Percentiles rank a stretch among this genome's conserved stretches.
phyloP scores from a whole-genome alignment of 2,888 invertebrate species.

The Plagodis pulveraria region DNA sequence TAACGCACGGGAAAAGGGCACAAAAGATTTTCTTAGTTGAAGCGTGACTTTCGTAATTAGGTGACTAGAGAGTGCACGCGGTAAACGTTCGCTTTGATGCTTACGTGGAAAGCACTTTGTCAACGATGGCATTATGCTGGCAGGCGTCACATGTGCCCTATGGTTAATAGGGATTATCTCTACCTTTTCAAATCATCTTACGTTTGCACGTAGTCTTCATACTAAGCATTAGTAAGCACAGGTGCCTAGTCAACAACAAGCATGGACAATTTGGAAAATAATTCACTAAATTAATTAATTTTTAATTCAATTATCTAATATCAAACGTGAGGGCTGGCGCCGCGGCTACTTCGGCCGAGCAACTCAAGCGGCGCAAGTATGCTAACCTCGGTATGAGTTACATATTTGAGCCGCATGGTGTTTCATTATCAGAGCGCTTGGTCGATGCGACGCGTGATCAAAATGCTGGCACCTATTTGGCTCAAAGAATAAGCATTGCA shows the following conservation, averaged over 20 bases:
- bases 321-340: too few relatives aligned
- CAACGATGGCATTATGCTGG: constrained; percentile 29
- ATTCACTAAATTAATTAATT: neutral
- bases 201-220: neutral
- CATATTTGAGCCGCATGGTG: too few relatives aligned
- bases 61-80: constrained; percentile 51
- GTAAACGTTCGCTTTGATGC: constrained; percentile 30
- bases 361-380: too few relatives aligned
- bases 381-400: too few relatives aligned
- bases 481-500: too few relatives aligned
- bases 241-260: too few relatives aligned
- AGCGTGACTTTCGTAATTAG: constrained; percentile 83
- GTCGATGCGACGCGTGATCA: too few relatives aligned
- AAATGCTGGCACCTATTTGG: too few relatives aligned
- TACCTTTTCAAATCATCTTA: constrained; percentile 31
- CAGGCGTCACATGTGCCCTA: constrained; percentile 36
- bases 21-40: constrained; percentile 81
- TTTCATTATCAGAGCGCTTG: too few relatives aligned
- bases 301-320: neutral
- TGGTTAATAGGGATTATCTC: constrained; percentile 45
- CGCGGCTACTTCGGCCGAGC: too few relatives aligned
- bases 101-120: constrained; percentile 52
- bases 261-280: too few relatives aligned
- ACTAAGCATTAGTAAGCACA: neutral
- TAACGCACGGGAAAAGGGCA: constrained; percentile 77